phyloP scores from a whole-genome alignment of 1,140 invertebrate species.

The Drosophila nasuta region DNA sequence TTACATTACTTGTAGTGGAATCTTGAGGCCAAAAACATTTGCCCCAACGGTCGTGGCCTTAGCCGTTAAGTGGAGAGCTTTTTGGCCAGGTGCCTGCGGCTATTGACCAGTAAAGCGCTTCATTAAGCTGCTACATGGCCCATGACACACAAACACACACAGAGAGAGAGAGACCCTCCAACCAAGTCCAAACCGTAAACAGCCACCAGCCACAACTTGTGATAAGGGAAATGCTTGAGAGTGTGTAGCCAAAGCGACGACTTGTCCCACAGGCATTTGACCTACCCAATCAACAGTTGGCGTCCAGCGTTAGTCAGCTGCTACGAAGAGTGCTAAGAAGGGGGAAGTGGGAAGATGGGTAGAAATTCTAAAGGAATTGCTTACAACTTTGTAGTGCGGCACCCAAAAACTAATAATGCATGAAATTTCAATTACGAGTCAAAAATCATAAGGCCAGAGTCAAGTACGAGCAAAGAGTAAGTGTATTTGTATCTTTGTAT shows the following conservation, averaged over 20 bases:
- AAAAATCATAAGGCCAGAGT: slow-evolving; percentile 59
- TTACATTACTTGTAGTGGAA: slow-evolving; percentile 58
- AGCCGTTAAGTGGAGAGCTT: slow-evolving; percentile 30
- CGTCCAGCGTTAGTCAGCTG: slow-evolving; percentile 8
- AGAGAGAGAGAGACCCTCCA: too few species aligned
- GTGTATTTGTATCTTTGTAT: slow-evolving; percentile 6
- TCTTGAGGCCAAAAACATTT: slow-evolving; percentile 22
- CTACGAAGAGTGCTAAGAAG: not conserved
- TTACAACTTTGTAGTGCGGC: slow-evolving; percentile 5
- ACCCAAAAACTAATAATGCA: slow-evolving; percentile 70
- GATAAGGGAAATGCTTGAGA: slow-evolving; percentile 15
- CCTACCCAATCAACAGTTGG: slow-evolving; percentile 66
- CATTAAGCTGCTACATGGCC: slow-evolving; percentile 55
- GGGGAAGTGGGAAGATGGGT: not conserved
- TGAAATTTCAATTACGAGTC: slow-evolving; percentile 79
- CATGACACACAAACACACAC: not conserved
- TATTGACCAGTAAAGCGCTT: slow-evolving; percentile 66
- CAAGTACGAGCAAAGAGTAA: not conserved
- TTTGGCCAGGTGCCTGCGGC: slow-evolving; percentile 42
- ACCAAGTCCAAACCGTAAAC: too few species aligned
- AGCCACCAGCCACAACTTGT: not conserved
- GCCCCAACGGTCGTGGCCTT: slow-evolving; percentile 56
- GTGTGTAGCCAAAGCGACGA: not conserved
- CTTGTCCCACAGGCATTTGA: slow-evolving; percentile 18
- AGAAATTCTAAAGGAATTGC: not conserved